Evolutionary conservation across 2,888 invertebrate species (phyloP), one percentile per base, ranked within the genome.

Genomic region (Clistopyga incitator): DNA sequence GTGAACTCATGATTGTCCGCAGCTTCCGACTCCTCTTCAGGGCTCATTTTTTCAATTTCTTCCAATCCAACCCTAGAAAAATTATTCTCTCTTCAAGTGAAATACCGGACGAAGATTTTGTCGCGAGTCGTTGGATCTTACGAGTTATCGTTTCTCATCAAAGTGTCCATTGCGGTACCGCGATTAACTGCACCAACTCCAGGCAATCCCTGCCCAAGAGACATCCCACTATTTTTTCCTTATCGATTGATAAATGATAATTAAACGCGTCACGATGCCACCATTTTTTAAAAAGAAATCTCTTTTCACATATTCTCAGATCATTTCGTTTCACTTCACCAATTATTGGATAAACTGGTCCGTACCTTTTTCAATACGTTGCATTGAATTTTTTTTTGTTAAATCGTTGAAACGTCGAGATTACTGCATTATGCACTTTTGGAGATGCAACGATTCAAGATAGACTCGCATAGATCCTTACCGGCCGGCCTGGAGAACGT

Each of bases 21-120:
- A 18, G 11, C 81, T 75, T 87, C 88, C 47, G 85, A 84, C 75
- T 90, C 90, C 29, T 89, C 89, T 68, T 91, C 90, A 56, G 90
- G 84, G 56, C 89, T 79, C 87, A 91, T 89, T 81, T 90, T 92
- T 77, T 90, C 91, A 77, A 90, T 90, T 70, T 89, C 89, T 38
- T 90, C 90, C 38, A 89, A 82, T 6, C 81, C 79, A 6, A 61
- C 47, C 29, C 87, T 87, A 56, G 23, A 85, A 77, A n/a, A 65
- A 59, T 11, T 23, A 23, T 56, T 38, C 34, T 64, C 38, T 61
- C 54, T 54, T 18, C n/a, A 67, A 42, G 42, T n/a, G n/a, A 18
- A 11, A 56, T 13, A 56, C 0, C 18, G 54, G 2, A 70, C 11
- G 75, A n/a, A 56, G 20, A n/a, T 59, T 61, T 45, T 56, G 3